Evolutionary conservation across 92 coral and sea anemone species (phyloP).

Genomic region (Phenganax subtilis): DNA sequence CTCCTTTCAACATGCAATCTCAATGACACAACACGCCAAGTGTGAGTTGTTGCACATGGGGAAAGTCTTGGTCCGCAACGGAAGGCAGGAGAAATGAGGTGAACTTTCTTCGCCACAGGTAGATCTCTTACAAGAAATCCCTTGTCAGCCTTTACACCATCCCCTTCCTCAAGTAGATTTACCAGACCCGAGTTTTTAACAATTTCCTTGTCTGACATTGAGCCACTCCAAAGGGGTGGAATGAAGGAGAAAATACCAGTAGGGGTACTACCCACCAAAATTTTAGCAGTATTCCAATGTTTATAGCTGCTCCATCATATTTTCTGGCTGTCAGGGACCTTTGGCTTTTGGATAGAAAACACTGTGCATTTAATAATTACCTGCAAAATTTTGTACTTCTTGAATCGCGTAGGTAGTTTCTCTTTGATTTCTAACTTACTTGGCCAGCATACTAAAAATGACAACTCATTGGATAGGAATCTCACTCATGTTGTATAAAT

Average conservation of each 20-base stretch:
- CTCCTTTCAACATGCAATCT: slow-evolving; percentile 55
- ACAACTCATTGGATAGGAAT: slow-evolving; percentile 28
- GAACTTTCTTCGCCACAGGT: slow-evolving; percentile 51
- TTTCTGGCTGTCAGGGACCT: slow-evolving; percentile 35
- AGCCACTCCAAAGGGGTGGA: slow-evolving; percentile 39
- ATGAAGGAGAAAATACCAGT: slow-evolving; percentile 29
- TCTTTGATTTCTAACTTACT: slow-evolving; percentile 14
- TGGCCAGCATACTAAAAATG: slow-evolving; percentile 35
- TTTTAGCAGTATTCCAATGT: slow-evolving; percentile 17
- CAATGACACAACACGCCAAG: slow-evolving; percentile 56
- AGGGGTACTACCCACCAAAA: slow-evolving; percentile 36
- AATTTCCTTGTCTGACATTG: slow-evolving; percentile 36
- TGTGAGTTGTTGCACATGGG: slow-evolving; percentile 51
- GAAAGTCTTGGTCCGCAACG: slow-evolving; percentile 57
- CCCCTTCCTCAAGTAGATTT: slow-evolving; percentile 24
- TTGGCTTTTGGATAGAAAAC: slow-evolving; percentile 33
- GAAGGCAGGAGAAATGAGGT: slow-evolving; percentile 58
- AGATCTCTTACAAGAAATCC: slow-evolving; percentile 51
- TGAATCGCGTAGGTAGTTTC: slow-evolving; percentile 21
- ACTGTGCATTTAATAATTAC: slow-evolving; percentile 31
- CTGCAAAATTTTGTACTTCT: slow-evolving; percentile 32
- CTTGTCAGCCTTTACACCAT: slow-evolving; percentile 42
- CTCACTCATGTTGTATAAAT: slow-evolving; percentile 29
- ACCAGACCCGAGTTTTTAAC: slow-evolving; percentile 29
- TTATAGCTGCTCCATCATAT: slow-evolving; percentile 33